A percentile compares a stretch with the other conserved stretches of the same genome.
These are phyloP conservation scores for Lasioglossum calceatum DNA, from an alignment of 2,888 invertebrate genomes.

Conservation along the genomic window DNA sequence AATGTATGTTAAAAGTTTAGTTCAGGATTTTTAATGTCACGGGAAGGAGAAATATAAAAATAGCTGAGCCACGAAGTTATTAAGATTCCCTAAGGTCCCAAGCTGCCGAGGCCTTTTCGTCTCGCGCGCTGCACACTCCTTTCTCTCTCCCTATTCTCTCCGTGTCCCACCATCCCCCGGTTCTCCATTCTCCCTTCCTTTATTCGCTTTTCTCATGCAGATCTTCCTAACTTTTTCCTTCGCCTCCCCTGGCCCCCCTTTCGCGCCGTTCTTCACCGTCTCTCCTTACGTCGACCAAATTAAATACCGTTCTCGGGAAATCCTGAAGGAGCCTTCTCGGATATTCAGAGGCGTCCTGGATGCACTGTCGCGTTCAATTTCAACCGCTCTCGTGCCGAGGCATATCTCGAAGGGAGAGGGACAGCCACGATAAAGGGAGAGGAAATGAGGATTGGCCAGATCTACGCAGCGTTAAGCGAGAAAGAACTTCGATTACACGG, in stretches of 20 bases:
- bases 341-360: constrained; percentile 71
- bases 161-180: background rate
- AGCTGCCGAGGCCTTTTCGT: constrained; percentile 70
- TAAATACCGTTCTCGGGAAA: constrained; percentile 73
- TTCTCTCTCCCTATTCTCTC: constrained; percentile 25
- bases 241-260: constrained; percentile 32
- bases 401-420: constrained; percentile 47
- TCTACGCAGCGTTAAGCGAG: constrained; percentile 30
- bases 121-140: constrained; percentile 36
- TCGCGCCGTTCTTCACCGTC: constrained; percentile 45
- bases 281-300: constrained; percentile 73
- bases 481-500: constrained; percentile 44
- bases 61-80: constrained; percentile 76
- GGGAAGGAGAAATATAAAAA: constrained; percentile 80
- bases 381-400: constrained; percentile 50
- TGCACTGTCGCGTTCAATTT: constrained; percentile 72
- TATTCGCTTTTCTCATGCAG: constrained; percentile 30
- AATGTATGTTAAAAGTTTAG: constrained; percentile 83
- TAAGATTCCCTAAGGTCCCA: constrained; percentile 77
- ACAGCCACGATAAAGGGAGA: constrained; percentile 16
- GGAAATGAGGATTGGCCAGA: constrained; percentile 26
- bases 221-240: constrained; percentile 39
- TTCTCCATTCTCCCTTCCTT: constrained; percentile 12
- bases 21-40: constrained; percentile 81
- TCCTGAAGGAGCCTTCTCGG: constrained; percentile 63